phyloP scores from a whole-genome alignment of 2,888 invertebrate species.

The Argyra leucocephala region DNA sequence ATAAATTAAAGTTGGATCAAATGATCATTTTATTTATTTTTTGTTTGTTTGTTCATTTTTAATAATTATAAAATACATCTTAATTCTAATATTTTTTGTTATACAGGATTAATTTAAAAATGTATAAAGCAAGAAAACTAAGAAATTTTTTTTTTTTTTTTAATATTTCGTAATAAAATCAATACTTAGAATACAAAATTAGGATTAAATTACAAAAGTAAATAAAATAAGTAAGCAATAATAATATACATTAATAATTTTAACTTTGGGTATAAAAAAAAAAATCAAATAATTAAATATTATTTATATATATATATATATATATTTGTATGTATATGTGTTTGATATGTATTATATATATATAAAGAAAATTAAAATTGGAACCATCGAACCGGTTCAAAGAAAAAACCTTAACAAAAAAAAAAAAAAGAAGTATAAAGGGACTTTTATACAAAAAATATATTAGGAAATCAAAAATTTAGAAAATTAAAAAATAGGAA shows the following conservation, averaged over 20 bases:
- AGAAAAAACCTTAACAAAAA: conserved; percentile 45
- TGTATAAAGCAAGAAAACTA: not conserved
- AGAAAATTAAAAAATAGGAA: conserved; percentile 10
- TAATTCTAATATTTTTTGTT: not conserved
- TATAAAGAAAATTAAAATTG: conserved; percentile 29
- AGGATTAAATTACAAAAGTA: no score
- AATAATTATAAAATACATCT: not conserved
- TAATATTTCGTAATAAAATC: not conserved
- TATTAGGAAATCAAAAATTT: not conserved
- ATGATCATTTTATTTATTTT: not conserved
- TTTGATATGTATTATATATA: conserved; percentile 17
- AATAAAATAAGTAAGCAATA: no score
- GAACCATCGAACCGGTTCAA: conserved; percentile 45
- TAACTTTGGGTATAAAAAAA: no score
- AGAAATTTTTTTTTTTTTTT: no score
- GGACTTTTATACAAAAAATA: conserved; percentile 7
- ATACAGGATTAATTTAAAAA: not conserved
- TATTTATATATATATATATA: conserved; percentile 25
- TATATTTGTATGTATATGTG: not conserved
- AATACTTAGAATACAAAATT: conserved; percentile 4
- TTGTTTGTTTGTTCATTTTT: conserved; percentile 8
- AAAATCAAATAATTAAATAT: not conserved
- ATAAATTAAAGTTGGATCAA: not conserved
- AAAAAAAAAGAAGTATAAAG: conserved; percentile 20
- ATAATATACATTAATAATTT: not conserved